These are phyloP conservation scores for Venusia cambrica DNA, from an alignment of 2,888 invertebrate species.

Conservation along the genomic window DNA sequence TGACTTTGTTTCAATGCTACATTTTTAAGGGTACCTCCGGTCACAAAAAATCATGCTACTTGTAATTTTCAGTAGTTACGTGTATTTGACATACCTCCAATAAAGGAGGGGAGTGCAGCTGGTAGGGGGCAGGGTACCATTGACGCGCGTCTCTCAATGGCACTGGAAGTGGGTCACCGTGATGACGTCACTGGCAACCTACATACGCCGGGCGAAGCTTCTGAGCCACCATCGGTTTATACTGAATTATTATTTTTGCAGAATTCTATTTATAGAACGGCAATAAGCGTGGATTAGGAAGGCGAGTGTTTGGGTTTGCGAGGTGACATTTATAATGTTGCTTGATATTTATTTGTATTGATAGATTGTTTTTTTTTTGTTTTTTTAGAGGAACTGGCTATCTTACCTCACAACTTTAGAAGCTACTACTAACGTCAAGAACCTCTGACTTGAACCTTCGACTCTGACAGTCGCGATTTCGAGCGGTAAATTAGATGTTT, in stretches of 20 bases:
- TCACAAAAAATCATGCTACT: no score
- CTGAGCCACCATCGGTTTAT: conserved; percentile 41
- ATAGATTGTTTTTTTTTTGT: no score
- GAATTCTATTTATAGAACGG: conserved; percentile 60
- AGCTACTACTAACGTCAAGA: no score
- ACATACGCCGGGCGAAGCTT: conserved; percentile 71
- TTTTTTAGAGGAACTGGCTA: no score
- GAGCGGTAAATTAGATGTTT: no score
- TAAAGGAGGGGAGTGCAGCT: conserved; percentile 35
- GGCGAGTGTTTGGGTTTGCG: conserved; percentile 12
- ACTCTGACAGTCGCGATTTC: no score
- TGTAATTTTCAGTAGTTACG: no score
- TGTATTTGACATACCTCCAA: conserved; percentile 37
- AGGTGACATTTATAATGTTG: conserved; percentile 5
- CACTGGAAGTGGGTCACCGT: conserved; percentile 69
- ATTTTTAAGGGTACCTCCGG: no score
- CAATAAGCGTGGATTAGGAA: conserved; percentile 31
- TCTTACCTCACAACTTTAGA: no score
- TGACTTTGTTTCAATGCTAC: no score
- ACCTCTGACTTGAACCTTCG: no score
- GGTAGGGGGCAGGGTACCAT: conserved; percentile 58
- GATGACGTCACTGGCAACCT: conserved; percentile 74
- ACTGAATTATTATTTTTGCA: conserved; percentile 52
- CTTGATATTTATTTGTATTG: no score
- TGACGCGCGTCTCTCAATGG: conserved; percentile 79